Evolutionary conservation across 2,113 vertebrate species (phyloP).

Genomic region (Oryzias melastigma): DNA sequence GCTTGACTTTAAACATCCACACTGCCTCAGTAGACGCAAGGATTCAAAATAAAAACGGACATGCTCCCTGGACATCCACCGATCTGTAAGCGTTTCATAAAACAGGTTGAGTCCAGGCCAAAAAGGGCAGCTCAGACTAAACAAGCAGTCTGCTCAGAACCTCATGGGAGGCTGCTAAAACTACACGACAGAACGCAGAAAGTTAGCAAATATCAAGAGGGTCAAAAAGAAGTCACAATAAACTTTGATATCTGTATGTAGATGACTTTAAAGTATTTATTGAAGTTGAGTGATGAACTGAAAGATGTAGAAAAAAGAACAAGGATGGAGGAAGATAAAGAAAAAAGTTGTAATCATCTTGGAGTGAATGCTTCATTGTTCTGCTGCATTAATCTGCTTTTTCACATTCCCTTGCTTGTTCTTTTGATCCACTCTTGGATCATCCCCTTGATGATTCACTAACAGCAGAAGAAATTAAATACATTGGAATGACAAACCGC

Average conservation of each 20-base stretch:
- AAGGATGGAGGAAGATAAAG: conserved; percentile 24
- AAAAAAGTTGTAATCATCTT: conserved; percentile 48
- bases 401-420: conserved; percentile 53
- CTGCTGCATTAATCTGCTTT: conserved; percentile 71
- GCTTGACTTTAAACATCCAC: conserved; percentile 48
- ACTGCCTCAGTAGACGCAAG: conserved; percentile 17
- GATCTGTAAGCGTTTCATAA: conserved; percentile 43
- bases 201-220: conserved; percentile 16
- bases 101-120: conserved; percentile 23
- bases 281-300: conserved; percentile 31
- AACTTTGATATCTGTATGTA: neutral
- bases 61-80: conserved; percentile 32
- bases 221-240: conserved; percentile 1
- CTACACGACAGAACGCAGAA: conserved; percentile 24
- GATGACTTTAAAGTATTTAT: conserved; percentile 9
- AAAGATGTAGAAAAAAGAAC: conserved; percentile 24
- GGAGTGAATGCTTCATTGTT: conserved; percentile 70
- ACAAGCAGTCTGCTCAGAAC: conserved; percentile 50
- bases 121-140: conserved; percentile 54
- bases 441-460: conserved; percentile 77
- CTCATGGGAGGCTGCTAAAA: conserved; percentile 26
- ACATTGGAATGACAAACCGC: conserved; percentile 69
- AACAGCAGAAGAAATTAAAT: conserved; percentile 79
- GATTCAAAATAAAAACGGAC: conserved; percentile 49
- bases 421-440: conserved; percentile 76